Conservation (phyloP, 2,888 invertebrate genomes). For the Apotomis capreana region DNA sequence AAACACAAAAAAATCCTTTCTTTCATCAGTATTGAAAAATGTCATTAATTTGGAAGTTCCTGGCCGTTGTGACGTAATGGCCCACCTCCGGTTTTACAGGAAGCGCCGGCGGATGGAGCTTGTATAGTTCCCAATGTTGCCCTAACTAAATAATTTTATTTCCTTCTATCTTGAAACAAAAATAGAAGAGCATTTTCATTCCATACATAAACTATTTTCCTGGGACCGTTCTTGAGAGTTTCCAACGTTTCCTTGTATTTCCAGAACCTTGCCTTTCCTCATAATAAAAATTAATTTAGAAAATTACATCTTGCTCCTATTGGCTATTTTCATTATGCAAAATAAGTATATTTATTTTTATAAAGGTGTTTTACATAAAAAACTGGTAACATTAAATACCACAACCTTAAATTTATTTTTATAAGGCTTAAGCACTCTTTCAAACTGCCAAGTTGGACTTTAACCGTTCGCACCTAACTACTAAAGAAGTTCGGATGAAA, state of each 20-base stretch:
- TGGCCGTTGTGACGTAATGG: constrained; percentile 66
- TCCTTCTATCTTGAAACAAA: constrained; percentile 16
- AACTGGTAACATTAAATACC: background rate
- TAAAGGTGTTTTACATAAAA: background rate
- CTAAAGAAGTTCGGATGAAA: constrained; percentile 62
- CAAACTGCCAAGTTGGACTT: constrained; percentile 58
- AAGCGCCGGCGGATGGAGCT: constrained; percentile 54
- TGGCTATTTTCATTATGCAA: no score
- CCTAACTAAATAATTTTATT: constrained; percentile 42
- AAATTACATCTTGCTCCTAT: background rate
- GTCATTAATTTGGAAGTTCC: constrained; percentile 56
- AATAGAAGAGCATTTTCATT: no score
- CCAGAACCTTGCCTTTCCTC: no score
- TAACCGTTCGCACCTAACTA: constrained; percentile 59
- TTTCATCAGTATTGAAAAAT: constrained; percentile 56
- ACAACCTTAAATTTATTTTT: constrained; percentile 20
- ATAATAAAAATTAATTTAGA: no score
- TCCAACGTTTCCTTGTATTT: no score
- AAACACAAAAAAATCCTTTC: no score
- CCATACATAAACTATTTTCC: no score
- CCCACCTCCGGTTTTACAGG: constrained; percentile 62
- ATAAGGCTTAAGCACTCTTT: constrained; percentile 44
- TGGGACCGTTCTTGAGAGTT: no score
- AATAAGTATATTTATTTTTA: no score
- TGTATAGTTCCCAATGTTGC: constrained; percentile 49